Base-by-base conservation (phyloP, 2,797 vertebrate species). In the Threskiornis aethiopicus region DNA sequence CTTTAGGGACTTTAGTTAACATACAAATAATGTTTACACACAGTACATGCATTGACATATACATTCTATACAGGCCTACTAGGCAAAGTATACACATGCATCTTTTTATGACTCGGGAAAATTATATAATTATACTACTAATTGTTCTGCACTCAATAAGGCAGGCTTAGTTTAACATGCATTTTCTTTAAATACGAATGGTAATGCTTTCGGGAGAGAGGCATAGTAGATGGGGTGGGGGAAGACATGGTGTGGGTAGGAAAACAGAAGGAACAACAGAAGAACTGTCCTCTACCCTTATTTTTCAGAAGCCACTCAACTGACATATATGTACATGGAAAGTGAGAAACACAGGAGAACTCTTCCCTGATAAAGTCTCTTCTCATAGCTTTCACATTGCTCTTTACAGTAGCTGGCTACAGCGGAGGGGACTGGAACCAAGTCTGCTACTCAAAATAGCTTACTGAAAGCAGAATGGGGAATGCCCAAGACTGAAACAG, bases 391-490 rank as follows among this genome's bases (percentile, higher is more conserved):
- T 91, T 90, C 80, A 59, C 47, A 44, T 2, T 44, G 77, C 83
- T 79, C 79, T 94, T 87, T 88, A 92, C 33, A 88, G 84, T 42
- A 90, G 87, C 4, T 88, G 65, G 44, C 84, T 66, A 76, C 0
- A 2, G 72, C 79, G 62, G 85, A 96, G 62, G 82, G 52, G 67
- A 83, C 69, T 3, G 15, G 87, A 94, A 95, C 58, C 46, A 81
- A 92, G 52, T 76, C 44, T 72, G 80, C 35, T 88, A 73, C 89
- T 93, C 79, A 84, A 91, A 93, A 94, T 79, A 96, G 82, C 54
- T 87, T 95, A 93, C 93, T 94, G 87, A 93, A 95, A 96, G 76
- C 82, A 92, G 61, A 92, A 89, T 44, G 94, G 95, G 94, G 84
- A 93, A 96, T 93, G 79, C 84, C 90, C 92, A 91, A 73, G 41